Base-by-base conservation (phyloP, 37 sponge, comb jelly and placozoan genomes). In the Chondrosia reniformis region DNA sequence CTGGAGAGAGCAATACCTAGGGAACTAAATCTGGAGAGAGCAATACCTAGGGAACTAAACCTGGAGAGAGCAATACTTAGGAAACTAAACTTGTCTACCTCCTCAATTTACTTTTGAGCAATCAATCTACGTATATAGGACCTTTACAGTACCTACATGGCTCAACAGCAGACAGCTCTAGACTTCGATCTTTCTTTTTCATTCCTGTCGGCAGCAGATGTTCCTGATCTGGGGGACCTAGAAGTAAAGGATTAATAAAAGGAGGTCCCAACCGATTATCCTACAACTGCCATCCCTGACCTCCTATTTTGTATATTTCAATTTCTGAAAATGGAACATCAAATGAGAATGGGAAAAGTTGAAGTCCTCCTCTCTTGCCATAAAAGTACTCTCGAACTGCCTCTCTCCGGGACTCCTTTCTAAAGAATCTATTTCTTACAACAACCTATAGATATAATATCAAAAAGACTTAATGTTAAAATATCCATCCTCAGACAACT, bases 221-320 rank as follows among this genome's bases (percentile, higher is more conserved):
- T 57, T 83, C 88, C 6, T 92, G 94, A 1, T 89, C 91, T 24
- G 65, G 76, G 27, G 91, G 91, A 49, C 81, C 88, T 92, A 69
- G 30, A 49, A 24, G 36, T 2, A 58, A 42, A 3, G 8, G 63
- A 37, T 19, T 44, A 34, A 79, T 10, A 38, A 19, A 10, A 45
- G 31, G 46, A 32, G n/a, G n/a, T n/a, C n/a, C n/a, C n/a, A n/a
- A n/a, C n/a, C n/a, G n/a, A n/a, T n/a, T n/a, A n/a, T n/a, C n/a
- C n/a, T n/a, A n/a, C n/a, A n/a, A n/a, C n/a, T n/a, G n/a, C n/a
- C n/a, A n/a, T n/a, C 37, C 7, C 79, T 36, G 36, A 85, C 91
- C 91, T 84, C 96, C 95, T 45, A 97, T 89, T 59, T 94, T 91
- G 77, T 66, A 97, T 8, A 97, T 85, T 54, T 88, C 33, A 9